Evolutionary conservation across 2,113 vertebrate genomes (phyloP).

Genomic region (Lasiurus cinereus): DNA sequence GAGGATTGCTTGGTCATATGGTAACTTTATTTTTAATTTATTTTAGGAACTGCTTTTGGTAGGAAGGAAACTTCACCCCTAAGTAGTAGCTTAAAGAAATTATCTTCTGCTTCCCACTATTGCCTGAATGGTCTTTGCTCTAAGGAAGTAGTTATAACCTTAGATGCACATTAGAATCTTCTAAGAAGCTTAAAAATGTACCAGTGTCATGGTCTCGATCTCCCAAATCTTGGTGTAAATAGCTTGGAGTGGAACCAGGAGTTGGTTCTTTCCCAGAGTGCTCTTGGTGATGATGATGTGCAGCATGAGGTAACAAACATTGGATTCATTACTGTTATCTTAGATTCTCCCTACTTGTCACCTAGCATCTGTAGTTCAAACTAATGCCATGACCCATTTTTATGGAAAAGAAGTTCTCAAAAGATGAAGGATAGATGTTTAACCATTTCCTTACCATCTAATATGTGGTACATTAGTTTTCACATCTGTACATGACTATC

Average conservation of each 20-base stretch:
- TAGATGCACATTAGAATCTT: background rate
- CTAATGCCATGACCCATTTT: background rate
- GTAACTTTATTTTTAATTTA: background rate
- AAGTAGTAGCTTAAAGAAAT: background rate
- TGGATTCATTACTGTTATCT: background rate
- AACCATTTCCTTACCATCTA: background rate
- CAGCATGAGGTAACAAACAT: background rate
- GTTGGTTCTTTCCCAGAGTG: background rate
- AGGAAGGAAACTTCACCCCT: background rate
- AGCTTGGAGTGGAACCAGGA: background rate
- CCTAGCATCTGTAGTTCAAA: background rate
- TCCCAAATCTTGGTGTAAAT: background rate
- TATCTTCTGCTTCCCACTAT: background rate
- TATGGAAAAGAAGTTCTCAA: background rate
- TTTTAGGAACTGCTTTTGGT: background rate
- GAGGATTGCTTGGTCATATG: background rate
- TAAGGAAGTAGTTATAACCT: background rate
- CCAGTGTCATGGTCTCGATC: accelerated
- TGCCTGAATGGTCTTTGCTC: background rate
- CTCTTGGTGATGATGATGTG: too few relatives aligned
- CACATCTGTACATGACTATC: background rate
- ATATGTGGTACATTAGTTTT: background rate
- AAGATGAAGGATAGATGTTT: background rate
- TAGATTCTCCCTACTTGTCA: background rate
- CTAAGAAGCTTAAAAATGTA: background rate